A percentile compares a stretch with the other conserved stretches of the same genome.
phyloP scores from a whole-genome alignment of 2,113 vertebrate genomes.

The Nematolebias whitei region DNA sequence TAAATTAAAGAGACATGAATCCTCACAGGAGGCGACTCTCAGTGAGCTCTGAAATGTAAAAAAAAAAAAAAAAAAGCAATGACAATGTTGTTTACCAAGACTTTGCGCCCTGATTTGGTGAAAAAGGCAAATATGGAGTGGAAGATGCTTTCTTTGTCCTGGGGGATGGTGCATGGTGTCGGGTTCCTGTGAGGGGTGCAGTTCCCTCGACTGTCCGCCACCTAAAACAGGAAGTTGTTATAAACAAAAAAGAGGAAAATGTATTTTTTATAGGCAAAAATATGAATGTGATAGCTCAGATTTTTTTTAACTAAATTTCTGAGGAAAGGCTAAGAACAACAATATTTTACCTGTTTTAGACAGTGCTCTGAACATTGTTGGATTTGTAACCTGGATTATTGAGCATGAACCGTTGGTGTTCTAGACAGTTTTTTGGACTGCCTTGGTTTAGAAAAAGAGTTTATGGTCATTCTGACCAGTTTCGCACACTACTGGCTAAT shows the following conservation, averaged over 20 bases:
- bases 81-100: slow-evolving; percentile 84
- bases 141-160: slow-evolving; percentile 94
- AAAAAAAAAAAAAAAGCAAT: slow-evolving; percentile 31
- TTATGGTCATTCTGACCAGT: too few relatives aligned
- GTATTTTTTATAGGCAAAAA: too few relatives aligned
- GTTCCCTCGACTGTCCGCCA: slow-evolving; percentile 88
- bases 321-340: too few relatives aligned
- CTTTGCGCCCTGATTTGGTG: slow-evolving; percentile 94
- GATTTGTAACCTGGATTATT: too few relatives aligned
- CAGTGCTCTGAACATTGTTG: too few relatives aligned
- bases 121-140: slow-evolving; percentile 98
- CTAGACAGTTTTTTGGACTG: too few relatives aligned
- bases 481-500: too few relatives aligned
- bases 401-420: too few relatives aligned
- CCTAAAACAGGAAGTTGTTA: slow-evolving; percentile 74
- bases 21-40: slow-evolving; percentile 13
- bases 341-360: too few relatives aligned
- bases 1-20: slow-evolving; percentile 18
- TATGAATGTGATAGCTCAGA: too few relatives aligned
- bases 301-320: background rate
- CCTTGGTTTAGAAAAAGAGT: too few relatives aligned
- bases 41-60: slow-evolving; percentile 43
- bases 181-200: slow-evolving; percentile 89
- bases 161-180: slow-evolving; percentile 89
- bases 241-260: background rate